These are phyloP conservation scores for Scyliorhinus canicula DNA, from an alignment of 2,797 vertebrate species.

Conservation along the genomic window DNA sequence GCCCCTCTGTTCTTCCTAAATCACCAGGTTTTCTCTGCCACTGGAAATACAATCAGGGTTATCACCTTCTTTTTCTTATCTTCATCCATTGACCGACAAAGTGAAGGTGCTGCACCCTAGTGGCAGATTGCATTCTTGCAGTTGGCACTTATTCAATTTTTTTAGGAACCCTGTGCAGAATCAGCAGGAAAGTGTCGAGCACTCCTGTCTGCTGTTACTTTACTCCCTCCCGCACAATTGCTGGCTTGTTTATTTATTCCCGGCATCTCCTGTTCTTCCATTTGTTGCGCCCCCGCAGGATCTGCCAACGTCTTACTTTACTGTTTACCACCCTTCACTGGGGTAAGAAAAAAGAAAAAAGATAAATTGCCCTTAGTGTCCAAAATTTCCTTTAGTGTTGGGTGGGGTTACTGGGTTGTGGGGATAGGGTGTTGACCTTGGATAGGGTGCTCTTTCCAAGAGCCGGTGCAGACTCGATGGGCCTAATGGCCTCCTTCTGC, in stretches of 20 bases:
- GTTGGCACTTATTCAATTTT: background rate
- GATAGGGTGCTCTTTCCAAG: no score
- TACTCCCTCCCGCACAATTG: background rate
- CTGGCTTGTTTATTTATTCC: background rate
- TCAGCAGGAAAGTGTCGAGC: background rate
- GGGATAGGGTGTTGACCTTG: no score
- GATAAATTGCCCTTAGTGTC: no score
- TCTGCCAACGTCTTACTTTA: background rate
- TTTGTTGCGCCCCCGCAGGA: background rate
- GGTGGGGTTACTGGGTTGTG: no score
- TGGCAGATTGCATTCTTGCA: background rate
- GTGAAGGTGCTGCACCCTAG: background rate
- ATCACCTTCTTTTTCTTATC: background rate
- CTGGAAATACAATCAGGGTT: background rate
- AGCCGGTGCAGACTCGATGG: no score
- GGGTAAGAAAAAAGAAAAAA: background rate
- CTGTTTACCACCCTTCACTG: background rate
- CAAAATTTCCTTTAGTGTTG: no score
- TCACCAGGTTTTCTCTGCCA: background rate
- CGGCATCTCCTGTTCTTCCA: background rate
- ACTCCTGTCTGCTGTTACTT: background rate
- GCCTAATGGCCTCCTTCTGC: no score
- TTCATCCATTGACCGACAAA: background rate
- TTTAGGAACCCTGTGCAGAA: background rate
- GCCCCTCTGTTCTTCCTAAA: background rate